A percentile compares a stretch with the other conserved stretches of the same genome.
These are phyloP conservation scores for Drosophila nr. medialis DNA, from an alignment of 2,888 invertebrate genomes.

Conservation along the genomic window DNA sequence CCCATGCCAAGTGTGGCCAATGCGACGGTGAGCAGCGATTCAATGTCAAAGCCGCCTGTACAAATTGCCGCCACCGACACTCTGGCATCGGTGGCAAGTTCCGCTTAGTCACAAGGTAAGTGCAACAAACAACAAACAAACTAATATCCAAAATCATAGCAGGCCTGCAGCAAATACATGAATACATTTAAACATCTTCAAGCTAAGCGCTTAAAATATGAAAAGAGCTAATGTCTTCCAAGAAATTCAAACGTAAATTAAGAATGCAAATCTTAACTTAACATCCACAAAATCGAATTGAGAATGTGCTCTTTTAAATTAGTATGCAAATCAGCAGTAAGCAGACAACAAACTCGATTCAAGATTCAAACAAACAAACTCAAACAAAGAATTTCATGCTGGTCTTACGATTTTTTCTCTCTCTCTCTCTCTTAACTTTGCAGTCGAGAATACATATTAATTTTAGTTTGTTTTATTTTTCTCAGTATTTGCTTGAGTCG, in stretches of 20 bases:
- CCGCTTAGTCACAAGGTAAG: slow-evolving; percentile 78
- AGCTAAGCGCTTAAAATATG: not conserved
- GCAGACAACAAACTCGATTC: not conserved
- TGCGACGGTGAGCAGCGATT: slow-evolving; percentile 25
- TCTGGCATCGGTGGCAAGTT: slow-evolving; percentile 70
- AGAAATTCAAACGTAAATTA: not conserved
- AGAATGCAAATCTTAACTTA: not conserved
- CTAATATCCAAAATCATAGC: not conserved
- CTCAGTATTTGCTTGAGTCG: too few species aligned
- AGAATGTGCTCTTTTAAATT: not conserved
- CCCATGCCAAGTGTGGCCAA: slow-evolving; percentile 20
- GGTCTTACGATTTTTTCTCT: not conserved
- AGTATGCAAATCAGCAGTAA: not conserved
- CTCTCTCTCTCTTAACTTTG: not conserved
- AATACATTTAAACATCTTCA: not conserved
- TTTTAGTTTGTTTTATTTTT: not conserved
- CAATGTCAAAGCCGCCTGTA: slow-evolving; percentile 69
- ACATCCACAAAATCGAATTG: not conserved
- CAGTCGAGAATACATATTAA: not conserved
- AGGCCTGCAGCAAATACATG: not conserved
- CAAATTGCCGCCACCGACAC: slow-evolving; percentile 72
- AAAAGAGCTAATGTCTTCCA: not conserved
- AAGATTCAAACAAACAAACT: not conserved
- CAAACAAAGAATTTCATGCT: not conserved
- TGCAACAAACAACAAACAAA: slow-evolving; percentile 13